Conservation (phyloP, 1,140 invertebrate genomes). For the Drosophila jambulina region DNA sequence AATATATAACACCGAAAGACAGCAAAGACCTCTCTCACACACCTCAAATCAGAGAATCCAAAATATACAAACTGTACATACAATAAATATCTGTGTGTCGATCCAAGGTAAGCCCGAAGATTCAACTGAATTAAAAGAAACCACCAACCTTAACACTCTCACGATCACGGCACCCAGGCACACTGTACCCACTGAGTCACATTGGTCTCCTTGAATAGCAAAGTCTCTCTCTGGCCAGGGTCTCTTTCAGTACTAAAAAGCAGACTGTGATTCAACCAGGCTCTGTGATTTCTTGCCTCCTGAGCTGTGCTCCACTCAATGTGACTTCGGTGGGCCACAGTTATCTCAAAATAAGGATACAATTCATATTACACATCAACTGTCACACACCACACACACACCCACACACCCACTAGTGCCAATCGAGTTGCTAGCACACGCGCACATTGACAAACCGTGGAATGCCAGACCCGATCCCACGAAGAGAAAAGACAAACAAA, state of each 20-base stretch:
- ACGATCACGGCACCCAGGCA: neutral
- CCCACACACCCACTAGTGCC: slow-evolving; percentile 53
- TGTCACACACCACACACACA: slow-evolving; percentile 12
- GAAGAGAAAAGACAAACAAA: slow-evolving; percentile 20
- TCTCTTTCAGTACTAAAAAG: neutral
- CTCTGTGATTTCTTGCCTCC: slow-evolving; percentile 1
- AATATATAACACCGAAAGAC: slow-evolving; percentile 24
- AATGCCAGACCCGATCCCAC: slow-evolving; percentile 45
- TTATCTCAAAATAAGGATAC: neutral
- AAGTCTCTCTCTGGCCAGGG: neutral
- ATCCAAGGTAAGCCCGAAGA: slow-evolving; percentile 60
- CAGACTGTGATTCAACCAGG: slow-evolving; percentile 3
- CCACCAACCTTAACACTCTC: neutral
- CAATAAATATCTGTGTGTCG: slow-evolving; percentile 34
- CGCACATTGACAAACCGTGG: slow-evolving; percentile 74
- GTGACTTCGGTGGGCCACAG: slow-evolving; percentile 22
- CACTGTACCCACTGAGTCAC: neutral
- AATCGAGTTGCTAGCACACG: slow-evolving; percentile 80
- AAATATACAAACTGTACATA: slow-evolving; percentile 51
- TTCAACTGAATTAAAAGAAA: neutral
- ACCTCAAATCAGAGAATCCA: slow-evolving; percentile 38
- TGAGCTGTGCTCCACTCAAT: slow-evolving; percentile 32
- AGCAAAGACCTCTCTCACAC: slow-evolving; percentile 36
- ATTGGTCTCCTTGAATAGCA: no score
- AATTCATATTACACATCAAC: slow-evolving; percentile 9